Base-by-base conservation (phyloP, 37 sponge, comb jelly and placozoan species). In the Lycopodina hypogea region DNA sequence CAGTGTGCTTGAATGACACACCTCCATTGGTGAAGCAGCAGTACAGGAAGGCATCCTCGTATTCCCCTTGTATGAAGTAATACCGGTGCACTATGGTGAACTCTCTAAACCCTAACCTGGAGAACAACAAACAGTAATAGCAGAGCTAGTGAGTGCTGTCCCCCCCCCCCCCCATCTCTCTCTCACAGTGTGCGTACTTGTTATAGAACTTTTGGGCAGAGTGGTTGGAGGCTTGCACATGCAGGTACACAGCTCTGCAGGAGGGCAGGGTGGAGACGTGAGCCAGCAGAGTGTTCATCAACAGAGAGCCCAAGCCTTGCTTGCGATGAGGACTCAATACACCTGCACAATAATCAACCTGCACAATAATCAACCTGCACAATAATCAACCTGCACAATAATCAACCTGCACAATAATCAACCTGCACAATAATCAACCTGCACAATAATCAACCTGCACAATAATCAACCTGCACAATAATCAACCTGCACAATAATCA, bases 151-250 rank as follows among this genome's bases (percentile, higher is more conserved):
- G n/a, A n/a, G n/a, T n/a, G n/a, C n/a, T n/a, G n/a, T n/a, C n/a
- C n/a, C n/a, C n/a, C n/a, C n/a, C n/a, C n/a, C n/a, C n/a, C n/a
- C n/a, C n/a, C n/a, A n/a, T n/a, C n/a, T n/a, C n/a, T n/a, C n/a
- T n/a, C n/a, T n/a, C n/a, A n/a, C n/a, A n/a, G n/a, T n/a, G 48
- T 45, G 48, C 66, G 18, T 65, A 65, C 66, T 65, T 32, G 34
- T 32, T 19, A 32, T 65, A 65, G 35, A 65, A 65, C 26, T 14
- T 24, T 34, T 65, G 66, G 42, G 83, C 77, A 23, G 68, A 50
- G n/a, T 55, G 15, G 48, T 88, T 83, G 29, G 81, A 63, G 60
- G 75, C 68, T 19, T 76, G 65, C 17, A 73, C 77, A 57, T 83
- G 68, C 24, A 70, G 73, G 42, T 68, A 82, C 76, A 75, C 56